Conservation (phyloP, 2,113 vertebrate genomes). For the Myodes glareolus region DNA sequence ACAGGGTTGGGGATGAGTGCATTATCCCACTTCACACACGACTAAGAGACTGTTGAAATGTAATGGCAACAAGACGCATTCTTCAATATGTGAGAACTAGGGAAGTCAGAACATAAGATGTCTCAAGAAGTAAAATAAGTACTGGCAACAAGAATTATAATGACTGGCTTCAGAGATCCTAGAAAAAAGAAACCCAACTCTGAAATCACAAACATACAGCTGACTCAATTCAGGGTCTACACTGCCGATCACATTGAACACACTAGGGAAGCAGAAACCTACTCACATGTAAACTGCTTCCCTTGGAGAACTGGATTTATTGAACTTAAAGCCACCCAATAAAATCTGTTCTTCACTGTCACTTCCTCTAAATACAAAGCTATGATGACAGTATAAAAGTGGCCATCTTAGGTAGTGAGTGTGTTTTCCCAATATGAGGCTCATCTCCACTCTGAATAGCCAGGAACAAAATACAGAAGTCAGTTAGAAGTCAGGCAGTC, state of each 20-base stretch:
- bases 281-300: slow-evolving; percentile 55
- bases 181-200: slow-evolving; percentile 38
- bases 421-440: slow-evolving; percentile 67
- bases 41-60: neutral
- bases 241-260: slow-evolving; percentile 79
- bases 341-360: slow-evolving; percentile 82
- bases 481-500: slow-evolving; percentile 64
- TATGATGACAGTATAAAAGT: slow-evolving; percentile 78
- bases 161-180: neutral
- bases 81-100: neutral
- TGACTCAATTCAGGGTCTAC: slow-evolving; percentile 82
- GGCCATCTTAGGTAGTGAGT: slow-evolving; percentile 69
- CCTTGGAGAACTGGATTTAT: slow-evolving; percentile 69
- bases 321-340: slow-evolving; percentile 79
- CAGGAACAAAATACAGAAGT: slow-evolving; percentile 77
- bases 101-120: neutral
- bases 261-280: slow-evolving; percentile 59
- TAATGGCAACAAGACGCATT: neutral
- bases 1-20: neutral
- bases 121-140: neutral
- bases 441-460: slow-evolving; percentile 82
- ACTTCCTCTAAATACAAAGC: slow-evolving; percentile 85
- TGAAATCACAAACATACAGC: slow-evolving; percentile 81
- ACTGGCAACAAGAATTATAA: neutral
- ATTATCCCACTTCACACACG: neutral